Evolutionary conservation across 1,140 invertebrate species (phyloP).

Genomic region (Philotrypesis tridentata): DNA sequence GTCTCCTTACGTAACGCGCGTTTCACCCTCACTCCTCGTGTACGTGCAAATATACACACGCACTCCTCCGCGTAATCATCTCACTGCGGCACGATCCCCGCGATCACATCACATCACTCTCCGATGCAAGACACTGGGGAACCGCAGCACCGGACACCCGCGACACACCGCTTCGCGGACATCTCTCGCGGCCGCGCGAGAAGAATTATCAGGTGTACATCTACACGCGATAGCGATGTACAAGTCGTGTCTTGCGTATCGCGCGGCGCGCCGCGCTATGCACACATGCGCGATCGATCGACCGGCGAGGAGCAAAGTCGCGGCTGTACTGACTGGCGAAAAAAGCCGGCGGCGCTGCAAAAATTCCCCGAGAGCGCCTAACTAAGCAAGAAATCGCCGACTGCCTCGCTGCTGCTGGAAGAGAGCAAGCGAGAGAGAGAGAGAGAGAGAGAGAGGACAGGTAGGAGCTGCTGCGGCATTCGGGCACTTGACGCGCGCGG

Average conservation of each 20-base stretch:
- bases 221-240: no score
- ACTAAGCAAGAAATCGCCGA: constrained; percentile 55
- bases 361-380: constrained; percentile 44
- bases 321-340: neutral
- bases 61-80: neutral
- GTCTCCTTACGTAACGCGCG: neutral
- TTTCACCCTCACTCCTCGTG: neutral
- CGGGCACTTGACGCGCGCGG: neutral
- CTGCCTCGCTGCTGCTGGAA: neutral
- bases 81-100: neutral
- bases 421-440: neutral
- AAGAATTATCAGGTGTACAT: no score
- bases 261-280: neutral
- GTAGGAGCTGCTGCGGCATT: constrained; percentile 51
- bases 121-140: neutral
- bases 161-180: neutral
- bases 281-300: neutral
- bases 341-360: constrained; percentile 34
- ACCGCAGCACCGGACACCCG: neutral
- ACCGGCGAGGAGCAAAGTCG: neutral
- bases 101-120: neutral
- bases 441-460: constrained; percentile 52
- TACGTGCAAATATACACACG: neutral
- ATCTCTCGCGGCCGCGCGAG: neutral
- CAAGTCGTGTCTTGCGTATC: no score